phyloP scores from a whole-genome alignment of 2,888 invertebrate species.

The Tridacna crocea region DNA sequence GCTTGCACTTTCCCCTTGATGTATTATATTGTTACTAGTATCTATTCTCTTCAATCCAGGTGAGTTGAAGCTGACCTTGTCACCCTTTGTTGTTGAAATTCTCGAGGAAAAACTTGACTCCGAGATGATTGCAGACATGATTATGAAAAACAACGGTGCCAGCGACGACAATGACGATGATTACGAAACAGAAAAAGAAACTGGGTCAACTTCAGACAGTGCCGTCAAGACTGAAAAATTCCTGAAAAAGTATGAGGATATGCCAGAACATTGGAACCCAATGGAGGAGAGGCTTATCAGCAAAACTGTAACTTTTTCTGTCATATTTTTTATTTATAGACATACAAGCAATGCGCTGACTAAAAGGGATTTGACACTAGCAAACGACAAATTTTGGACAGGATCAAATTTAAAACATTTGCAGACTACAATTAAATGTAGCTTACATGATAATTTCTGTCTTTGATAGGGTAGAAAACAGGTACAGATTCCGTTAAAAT shows the following conservation, averaged over 20 bases:
- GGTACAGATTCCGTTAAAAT: too few relatives aligned
- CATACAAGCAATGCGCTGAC: too few relatives aligned
- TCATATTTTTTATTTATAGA: too few relatives aligned
- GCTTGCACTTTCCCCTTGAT: too few relatives aligned
- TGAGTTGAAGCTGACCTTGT: conserved; percentile 78
- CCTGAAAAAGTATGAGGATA: conserved; percentile 53
- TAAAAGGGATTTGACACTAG: not conserved
- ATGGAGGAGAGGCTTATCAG: conserved; percentile 69
- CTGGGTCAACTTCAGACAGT: not conserved
- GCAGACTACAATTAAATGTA: too few relatives aligned
- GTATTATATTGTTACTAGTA: too few relatives aligned
- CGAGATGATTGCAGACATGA: conserved; percentile 76
- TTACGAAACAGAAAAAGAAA: not conserved
- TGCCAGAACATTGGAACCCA: conserved; percentile 72
- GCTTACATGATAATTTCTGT: too few relatives aligned
- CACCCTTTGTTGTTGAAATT: conserved; percentile 80
- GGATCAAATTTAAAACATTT: too few relatives aligned
- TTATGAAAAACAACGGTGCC: conserved; percentile 55
- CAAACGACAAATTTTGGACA: too few relatives aligned
- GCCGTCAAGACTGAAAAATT: conserved; percentile 26
- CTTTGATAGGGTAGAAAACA: too few relatives aligned
- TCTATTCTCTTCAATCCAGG: conserved; percentile 57
- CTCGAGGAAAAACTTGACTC: conserved; percentile 79
- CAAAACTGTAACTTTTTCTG: conserved; percentile 35
- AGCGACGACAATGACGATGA: conserved; percentile 4